Evolutionary conservation across 2,113 vertebrate species (phyloP), one percentile per base, ranked within the genome.

Genomic region (Siniperca knerii): DNA sequence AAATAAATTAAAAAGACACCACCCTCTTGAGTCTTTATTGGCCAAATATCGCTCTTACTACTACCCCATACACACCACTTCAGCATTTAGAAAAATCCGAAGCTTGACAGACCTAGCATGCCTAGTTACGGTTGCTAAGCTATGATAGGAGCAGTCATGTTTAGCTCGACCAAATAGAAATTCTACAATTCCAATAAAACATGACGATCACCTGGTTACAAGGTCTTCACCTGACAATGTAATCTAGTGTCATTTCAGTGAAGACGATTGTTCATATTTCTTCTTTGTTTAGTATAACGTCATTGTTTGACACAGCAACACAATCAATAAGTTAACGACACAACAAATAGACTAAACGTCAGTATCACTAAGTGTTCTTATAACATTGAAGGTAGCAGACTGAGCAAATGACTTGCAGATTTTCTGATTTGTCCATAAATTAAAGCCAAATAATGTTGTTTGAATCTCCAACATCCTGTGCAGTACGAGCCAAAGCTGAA

Each of bases 381-480:
- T 18, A 35, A 67, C n/a, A 40, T 33, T 25, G 61, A 29, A 37
- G 20, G 40, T 52, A 11, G n/a, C 68, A 52, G 6, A 60, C n/a
- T 48, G 66, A 66, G 46, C 15, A 75, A 73, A 75, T 64, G 42
- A 35, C 73, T 57, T 81, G 55, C 33, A 68, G 4, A 35, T 20
- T 50, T 44, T 48, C 9, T 55, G 3, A 61, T 58, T 76, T 40
- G 29, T 57, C 37, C 77, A 57, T 61, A 12, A 69, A 69, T 64
- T 48, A 18, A 33, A 48, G 37, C 42, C 37, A 33, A n/a, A 46
- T 13, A 60, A 35, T 29, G 11, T 44, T 35, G 15, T 69, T 70
- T 16, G 6, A 6, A 40, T 42, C 64, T 69, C 1, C 21, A 52
- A 50, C n/a, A 20, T 23, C 12, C 18, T 54, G 33, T 75, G 64